phyloP scores from a whole-genome alignment of 30 jellyfish, hydroid and myxozoan genomes.

The Aurelia sp. region DNA sequence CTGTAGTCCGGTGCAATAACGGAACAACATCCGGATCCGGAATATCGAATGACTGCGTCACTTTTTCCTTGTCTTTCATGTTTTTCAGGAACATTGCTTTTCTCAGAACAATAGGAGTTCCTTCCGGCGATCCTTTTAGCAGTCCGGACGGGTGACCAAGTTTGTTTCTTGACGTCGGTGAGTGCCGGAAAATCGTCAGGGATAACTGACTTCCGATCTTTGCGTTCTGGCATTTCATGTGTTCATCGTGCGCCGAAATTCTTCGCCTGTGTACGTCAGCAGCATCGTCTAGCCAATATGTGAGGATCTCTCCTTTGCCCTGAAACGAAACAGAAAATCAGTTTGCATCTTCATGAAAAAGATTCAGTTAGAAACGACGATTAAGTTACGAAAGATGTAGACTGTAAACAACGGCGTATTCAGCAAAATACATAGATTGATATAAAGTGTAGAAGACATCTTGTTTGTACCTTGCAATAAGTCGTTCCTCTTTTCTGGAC shows the following conservation, averaged over 20 bases:
- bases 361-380: background rate
- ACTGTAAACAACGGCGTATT: no score
- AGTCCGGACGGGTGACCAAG: constrained; percentile 20
- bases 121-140: constrained; percentile 28
- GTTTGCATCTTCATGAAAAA: background rate
- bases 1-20: constrained; percentile 20
- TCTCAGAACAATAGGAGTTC: constrained; percentile 35
- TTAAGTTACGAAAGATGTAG: background rate
- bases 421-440: no score
- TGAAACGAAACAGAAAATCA: constrained; percentile 2
- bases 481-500: constrained; percentile 83
- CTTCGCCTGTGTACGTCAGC: constrained; percentile 47
- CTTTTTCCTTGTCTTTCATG: constrained; percentile 29
- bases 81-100: constrained; percentile 40
- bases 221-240: constrained; percentile 1
- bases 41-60: constrained; percentile 17
- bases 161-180: constrained; percentile 36
- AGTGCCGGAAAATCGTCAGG: constrained; percentile 33
- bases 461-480: constrained; percentile 60
- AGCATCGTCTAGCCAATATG: constrained; percentile 76
- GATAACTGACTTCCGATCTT: constrained; percentile 27
- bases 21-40: constrained; percentile 43
- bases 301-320: constrained; percentile 86
- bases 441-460: no score
- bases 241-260: constrained; percentile 6